Conservation (phyloP, 2,113 vertebrate genomes). For the Chitala chitala region DNA sequence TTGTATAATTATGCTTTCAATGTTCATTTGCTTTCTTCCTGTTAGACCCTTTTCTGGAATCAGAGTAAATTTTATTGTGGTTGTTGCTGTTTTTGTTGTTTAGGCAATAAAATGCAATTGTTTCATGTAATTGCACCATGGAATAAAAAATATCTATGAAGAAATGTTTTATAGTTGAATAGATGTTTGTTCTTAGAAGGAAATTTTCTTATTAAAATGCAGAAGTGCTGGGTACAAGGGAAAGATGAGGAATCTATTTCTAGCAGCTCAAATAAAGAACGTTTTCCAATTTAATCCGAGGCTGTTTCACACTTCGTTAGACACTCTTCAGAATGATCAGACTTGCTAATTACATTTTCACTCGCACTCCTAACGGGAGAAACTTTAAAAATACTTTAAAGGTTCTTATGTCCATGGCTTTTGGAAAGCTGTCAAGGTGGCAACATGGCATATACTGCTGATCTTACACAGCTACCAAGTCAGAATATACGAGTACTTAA, state of each 20-base stretch:
- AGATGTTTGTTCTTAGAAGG: background rate
- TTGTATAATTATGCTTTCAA: too few relatives aligned
- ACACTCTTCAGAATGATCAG: constrained; percentile 12
- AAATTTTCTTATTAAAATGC: background rate
- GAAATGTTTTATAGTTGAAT: background rate
- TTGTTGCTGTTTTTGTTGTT: too few relatives aligned
- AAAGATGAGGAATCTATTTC: constrained; percentile 12
- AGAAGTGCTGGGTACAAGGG: background rate
- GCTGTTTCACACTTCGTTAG: constrained; percentile 14
- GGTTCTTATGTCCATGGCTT: too few relatives aligned
- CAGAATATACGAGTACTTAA: too few relatives aligned
- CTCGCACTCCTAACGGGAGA: background rate
- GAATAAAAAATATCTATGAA: background rate
- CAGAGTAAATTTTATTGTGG: too few relatives aligned
- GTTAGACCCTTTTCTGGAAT: too few relatives aligned
- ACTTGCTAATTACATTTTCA: constrained; percentile 19
- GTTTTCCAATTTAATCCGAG: background rate
- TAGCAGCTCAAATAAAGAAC: constrained; percentile 5
- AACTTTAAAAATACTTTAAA: constrained; percentile 7
- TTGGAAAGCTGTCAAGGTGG: too few relatives aligned
- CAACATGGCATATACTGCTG: too few relatives aligned
- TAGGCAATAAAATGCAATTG: too few relatives aligned
- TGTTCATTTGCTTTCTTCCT: too few relatives aligned
- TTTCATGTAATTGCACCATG: too few relatives aligned
- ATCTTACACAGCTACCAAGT: too few relatives aligned